Evolutionary conservation across 2,888 invertebrate genomes (phyloP).

Genomic region (Perdita meconis): DNA sequence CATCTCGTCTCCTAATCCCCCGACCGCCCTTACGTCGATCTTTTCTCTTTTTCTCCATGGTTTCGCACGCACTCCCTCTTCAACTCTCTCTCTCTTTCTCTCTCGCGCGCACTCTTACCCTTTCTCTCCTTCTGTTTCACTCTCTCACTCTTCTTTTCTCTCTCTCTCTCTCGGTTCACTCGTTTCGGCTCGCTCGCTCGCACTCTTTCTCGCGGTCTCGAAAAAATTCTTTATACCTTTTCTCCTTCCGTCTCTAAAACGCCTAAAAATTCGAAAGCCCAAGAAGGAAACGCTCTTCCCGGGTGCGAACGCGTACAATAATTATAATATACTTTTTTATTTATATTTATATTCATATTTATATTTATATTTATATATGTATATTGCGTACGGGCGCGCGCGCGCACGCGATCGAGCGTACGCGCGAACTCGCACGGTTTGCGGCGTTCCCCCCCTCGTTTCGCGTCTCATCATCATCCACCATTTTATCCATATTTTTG

Average conservation of each 20-base stretch:
- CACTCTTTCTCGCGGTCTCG: constrained; percentile 38
- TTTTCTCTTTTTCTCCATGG: background rate
- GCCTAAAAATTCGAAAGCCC: constrained; percentile 45
- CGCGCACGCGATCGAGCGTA: constrained; percentile 1
- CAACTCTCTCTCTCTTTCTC: background rate
- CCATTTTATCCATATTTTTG: constrained; percentile 10
- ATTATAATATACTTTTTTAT: constrained; percentile 56
- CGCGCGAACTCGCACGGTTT: no score
- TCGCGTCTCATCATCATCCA: constrained; percentile 14
- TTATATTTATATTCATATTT: constrained; percentile 45
- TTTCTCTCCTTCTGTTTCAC: constrained; percentile 5
- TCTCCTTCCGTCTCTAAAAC: constrained; percentile 43
- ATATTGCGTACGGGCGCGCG: constrained; percentile 45
- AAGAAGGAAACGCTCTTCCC: constrained; percentile 56
- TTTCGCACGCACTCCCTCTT: background rate
- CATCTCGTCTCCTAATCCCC: constrained; percentile 34
- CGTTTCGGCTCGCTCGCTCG: constrained; percentile 29
- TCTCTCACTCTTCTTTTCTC: constrained; percentile 6
- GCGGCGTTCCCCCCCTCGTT: no score
- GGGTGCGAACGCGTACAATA: constrained; percentile 64
- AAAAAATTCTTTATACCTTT: constrained; percentile 22
- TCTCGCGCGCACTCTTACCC: constrained; percentile 19
- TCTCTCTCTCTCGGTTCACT: constrained; percentile 38
- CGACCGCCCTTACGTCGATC: constrained; percentile 28
- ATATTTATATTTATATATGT: constrained; percentile 46